A percentile compares a stretch with the other conserved stretches of the same genome.
Conservation (phyloP, 2,888 invertebrate genomes). For the Rhingia rostrata region DNA sequence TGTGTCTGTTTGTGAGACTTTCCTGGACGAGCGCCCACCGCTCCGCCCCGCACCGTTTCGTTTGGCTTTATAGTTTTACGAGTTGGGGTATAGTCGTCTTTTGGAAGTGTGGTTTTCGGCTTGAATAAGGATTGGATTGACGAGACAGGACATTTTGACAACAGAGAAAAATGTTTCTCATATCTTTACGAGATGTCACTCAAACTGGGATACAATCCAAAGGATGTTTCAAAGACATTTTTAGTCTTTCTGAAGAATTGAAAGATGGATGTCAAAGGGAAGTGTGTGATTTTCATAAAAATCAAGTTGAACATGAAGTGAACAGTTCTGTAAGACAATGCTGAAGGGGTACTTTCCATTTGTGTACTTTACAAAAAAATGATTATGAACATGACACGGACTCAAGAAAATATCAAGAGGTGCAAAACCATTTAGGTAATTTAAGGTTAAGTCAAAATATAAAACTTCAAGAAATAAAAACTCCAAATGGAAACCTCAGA, state of each 20-base stretch:
- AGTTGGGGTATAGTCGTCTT: background rate
- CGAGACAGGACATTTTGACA: constrained; percentile 42
- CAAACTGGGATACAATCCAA: constrained; percentile 2
- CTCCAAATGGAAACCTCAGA: too few relatives aligned
- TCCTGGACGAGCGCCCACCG: constrained; percentile 52
- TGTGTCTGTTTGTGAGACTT: constrained; percentile 61
- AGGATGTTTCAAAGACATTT: background rate
- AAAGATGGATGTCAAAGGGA: constrained; percentile 1
- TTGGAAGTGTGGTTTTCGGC: background rate
- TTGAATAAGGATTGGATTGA: constrained; percentile 39
- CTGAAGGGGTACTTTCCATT: too few relatives aligned
- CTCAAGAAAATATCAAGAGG: too few relatives aligned
- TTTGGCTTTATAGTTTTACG: constrained; percentile 50
- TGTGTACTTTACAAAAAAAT: too few relatives aligned
- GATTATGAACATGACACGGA: too few relatives aligned
- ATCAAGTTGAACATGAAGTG: background rate
- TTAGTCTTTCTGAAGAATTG: constrained; percentile 2
- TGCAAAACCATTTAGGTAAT: too few relatives aligned
- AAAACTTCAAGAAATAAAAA: too few relatives aligned
- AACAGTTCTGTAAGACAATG: background rate
- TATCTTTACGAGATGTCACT: background rate
- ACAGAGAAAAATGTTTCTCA: background rate
- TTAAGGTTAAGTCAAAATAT: too few relatives aligned
- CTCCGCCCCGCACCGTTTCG: constrained; percentile 16
- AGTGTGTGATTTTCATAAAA: background rate